Evolutionary conservation across 2,113 vertebrate species (phyloP).

Genomic region (Phrynosoma platyrhinos): DNA sequence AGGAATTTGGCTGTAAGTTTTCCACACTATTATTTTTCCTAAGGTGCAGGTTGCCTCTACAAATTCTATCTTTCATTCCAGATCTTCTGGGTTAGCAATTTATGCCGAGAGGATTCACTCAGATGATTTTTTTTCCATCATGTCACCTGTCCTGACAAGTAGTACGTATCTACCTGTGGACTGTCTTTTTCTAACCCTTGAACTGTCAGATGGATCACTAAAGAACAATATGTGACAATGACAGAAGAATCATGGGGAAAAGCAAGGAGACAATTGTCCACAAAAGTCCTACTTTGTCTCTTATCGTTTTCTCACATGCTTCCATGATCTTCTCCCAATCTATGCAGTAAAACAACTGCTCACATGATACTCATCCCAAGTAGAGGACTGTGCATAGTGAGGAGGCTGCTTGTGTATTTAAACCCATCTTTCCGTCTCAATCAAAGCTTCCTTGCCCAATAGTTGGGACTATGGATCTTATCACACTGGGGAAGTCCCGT

Average conservation of each 20-base stretch:
- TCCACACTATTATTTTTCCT: not conserved
- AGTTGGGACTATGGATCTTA: not conserved
- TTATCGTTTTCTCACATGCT: no score
- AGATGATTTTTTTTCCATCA: not conserved
- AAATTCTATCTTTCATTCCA: not conserved
- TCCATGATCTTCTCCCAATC: not conserved
- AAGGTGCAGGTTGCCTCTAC: not conserved
- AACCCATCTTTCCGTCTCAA: not conserved
- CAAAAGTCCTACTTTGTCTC: not conserved
- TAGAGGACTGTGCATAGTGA: not conserved
- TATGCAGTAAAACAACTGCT: not conserved
- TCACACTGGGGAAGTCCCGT: no score
- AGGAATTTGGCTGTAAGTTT: slow-evolving; percentile 82
- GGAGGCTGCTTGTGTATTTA: not conserved
- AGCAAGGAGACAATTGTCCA: not conserved
- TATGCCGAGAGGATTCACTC: not conserved
- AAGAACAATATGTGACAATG: not conserved
- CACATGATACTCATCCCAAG: not conserved
- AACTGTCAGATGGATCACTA: not conserved
- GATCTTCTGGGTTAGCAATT: not conserved
- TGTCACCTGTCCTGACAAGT: not conserved
- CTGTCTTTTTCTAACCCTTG: not conserved
- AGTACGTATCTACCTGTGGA: not conserved
- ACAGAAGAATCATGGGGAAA: not conserved
- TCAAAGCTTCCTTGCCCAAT: not conserved